Evolutionary conservation across 2,113 vertebrate genomes (phyloP), one percentile per base, ranked within the genome.

Genomic region (Cricetomys ansorgei): DNA sequence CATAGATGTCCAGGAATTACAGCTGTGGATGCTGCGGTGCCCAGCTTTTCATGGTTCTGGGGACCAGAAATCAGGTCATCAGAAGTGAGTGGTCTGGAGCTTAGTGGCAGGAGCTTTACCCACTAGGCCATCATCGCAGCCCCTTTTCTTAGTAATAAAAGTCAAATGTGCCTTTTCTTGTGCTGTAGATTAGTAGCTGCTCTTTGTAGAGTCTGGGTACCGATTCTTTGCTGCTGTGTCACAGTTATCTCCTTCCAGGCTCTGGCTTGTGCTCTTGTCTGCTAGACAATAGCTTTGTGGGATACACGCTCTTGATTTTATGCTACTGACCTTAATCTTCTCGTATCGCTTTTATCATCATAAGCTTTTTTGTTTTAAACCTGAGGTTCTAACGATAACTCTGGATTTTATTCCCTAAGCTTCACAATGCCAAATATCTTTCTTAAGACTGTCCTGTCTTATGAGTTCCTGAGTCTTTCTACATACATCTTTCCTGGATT

Each of bases 241-340:
- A 16, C 9, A 27, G 9, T 62, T 25, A 31, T 90, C 6, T 89
- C 80, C 6, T 89, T 79, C 40, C 1, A 17, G 45, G n/a, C 88
- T 94, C 59, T 25, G 34, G 77, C 34, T 79, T 50, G 8, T 40
- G 65, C 79, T 48, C 23, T 84, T 34, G 45, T 16, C n/a, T 83
- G 80, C 31, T 43, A 29, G 15, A 4, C 29, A 21, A 21, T 16
- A 27, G 16, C 27, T 83, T 70, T 37, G 7, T 65, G 69, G n/a
- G 86, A 75, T n/a, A 85, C 27, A 73, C 8, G 16, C 67, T 79
- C 73, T 88, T 91, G 53, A 72, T 67, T 94, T 95, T 50, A 91
- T 40, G 7, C 17, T 40, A 23, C 79, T 50, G 50, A 57, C 43
- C 13, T 92, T 43, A n/a, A 3, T n/a, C 43, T 75, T 96, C 81